Evolutionary conservation across 2,888 invertebrate genomes (phyloP), one percentile per base, ranked within the genome.

Genomic region (Microctonus hyperodae): DNA sequence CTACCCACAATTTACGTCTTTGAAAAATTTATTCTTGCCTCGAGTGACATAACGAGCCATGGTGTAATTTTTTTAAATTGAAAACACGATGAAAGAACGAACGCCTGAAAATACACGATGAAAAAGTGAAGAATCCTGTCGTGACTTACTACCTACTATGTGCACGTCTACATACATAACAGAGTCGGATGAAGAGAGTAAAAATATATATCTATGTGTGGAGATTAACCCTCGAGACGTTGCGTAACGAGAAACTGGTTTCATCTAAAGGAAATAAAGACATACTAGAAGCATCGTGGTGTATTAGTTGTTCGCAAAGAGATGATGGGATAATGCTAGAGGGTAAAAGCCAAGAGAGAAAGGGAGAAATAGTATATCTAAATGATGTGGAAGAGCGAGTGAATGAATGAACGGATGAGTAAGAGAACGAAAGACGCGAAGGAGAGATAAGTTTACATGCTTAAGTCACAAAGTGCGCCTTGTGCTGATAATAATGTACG

Each of bases 221-320:
- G 4, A 28, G 55, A 22, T 65, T 20, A 53, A 65, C 33, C 59
- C 44, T 60, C 44, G 7, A 65, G 65, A 53, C 33, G 22, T 65
- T 65, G 53, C 40, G 35, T 65, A 65, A 65, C 60, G 40, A 37
- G 65, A 65, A 53, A 40, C 16, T 40, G 40, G 53, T 60, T 65
- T 60, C 16, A 40, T 28, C 22, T 35, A 25, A 20, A 20, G 59
- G 59, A 55, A 59, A 53, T 59, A 37, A 65, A 59, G 59, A n/a
- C n/a, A n/a, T n/a, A n/a, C n/a, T n/a, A n/a, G n/a, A n/a, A n/a
- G 59, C 31, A 44, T 48, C 16, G 16, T 16, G 44, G 16, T 44
- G 44, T 44, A 44, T 31, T 56, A 28, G 44, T 23, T 16, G 10
- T 23, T 59, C n/a, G 28, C 9, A 59, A 44, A 40, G 44, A 23